A percentile compares a stretch with the other conserved stretches of the same genome.
Evolutionary conservation across 1,140 invertebrate genomes (phyloP).

Genomic region (Panulirus ornatus): DNA sequence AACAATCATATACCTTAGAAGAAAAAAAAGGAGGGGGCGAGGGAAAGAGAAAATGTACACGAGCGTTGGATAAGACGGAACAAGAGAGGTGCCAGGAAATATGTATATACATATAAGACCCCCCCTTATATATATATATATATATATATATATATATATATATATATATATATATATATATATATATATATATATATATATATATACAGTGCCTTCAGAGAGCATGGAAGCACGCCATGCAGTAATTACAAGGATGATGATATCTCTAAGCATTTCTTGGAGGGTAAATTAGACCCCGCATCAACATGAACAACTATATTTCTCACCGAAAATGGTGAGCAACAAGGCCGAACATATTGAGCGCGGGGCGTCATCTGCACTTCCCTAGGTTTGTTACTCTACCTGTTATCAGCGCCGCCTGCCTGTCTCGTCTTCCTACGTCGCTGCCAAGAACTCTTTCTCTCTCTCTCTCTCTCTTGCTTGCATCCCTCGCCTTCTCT

Average conservation of each 20-base stretch:
- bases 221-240: no score
- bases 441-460: background rate
- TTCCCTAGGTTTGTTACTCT: background rate
- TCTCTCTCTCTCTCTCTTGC: background rate
- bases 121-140: no score
- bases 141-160: no score
- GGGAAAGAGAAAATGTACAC: slow-evolving; percentile 14
- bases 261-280: no score
- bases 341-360: background rate
- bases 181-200: no score
- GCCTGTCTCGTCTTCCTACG: background rate
- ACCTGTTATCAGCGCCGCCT: slow-evolving; percentile 37
- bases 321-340: background rate
- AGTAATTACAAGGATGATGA: no score
- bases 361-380: background rate
- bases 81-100: background rate
- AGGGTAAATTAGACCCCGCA: background rate
- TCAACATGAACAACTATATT: background rate
- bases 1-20: no score
- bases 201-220: no score
- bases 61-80: background rate
- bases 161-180: no score
- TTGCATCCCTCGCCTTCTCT: background rate
- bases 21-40: background rate
- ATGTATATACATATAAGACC: no score